Percentiles rank a stretch among this genome's conserved stretches.
Conservation (phyloP, 2,888 invertebrate species). For the Eristalinus aeneus region DNA sequence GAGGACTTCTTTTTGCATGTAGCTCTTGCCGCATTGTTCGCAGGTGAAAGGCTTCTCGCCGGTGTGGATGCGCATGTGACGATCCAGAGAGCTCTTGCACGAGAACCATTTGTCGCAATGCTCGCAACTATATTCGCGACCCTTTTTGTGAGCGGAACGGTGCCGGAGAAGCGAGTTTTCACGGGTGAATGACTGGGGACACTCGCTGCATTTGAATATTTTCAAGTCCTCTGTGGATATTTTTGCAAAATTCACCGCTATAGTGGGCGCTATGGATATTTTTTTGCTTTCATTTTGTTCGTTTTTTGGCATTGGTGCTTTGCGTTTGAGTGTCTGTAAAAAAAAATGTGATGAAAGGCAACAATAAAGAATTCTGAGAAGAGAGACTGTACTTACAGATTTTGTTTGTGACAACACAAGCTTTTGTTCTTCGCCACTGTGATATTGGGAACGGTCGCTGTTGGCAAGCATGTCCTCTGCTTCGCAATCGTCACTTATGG, state of each 20-base stretch:
- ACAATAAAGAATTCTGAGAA: neutral
- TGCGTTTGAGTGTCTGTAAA: conserved; percentile 25
- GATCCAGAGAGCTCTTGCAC: conserved; percentile 84
- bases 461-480: conserved; percentile 72
- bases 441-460: neutral
- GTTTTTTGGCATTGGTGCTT: neutral
- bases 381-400: neutral
- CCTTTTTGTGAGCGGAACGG: conserved; percentile 84
- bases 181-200: conserved; percentile 84
- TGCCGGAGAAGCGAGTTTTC: conserved; percentile 84
- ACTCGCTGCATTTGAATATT: conserved; percentile 84
- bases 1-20: conserved; percentile 88
- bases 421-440: neutral
- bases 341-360: neutral
- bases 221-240: conserved; percentile 79
- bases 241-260: conserved; percentile 3
- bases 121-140: conserved; percentile 82
- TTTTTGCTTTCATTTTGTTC: neutral
- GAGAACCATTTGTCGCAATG: conserved; percentile 86
- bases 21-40: conserved; percentile 83
- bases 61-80: conserved; percentile 87
- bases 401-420: neutral
- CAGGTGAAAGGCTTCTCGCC: conserved; percentile 82
- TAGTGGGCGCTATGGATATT: neutral
- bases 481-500: conserved; percentile 61